Evolutionary conservation across 2,113 vertebrate species (phyloP).

Genomic region (Carettochelys insculpta): DNA sequence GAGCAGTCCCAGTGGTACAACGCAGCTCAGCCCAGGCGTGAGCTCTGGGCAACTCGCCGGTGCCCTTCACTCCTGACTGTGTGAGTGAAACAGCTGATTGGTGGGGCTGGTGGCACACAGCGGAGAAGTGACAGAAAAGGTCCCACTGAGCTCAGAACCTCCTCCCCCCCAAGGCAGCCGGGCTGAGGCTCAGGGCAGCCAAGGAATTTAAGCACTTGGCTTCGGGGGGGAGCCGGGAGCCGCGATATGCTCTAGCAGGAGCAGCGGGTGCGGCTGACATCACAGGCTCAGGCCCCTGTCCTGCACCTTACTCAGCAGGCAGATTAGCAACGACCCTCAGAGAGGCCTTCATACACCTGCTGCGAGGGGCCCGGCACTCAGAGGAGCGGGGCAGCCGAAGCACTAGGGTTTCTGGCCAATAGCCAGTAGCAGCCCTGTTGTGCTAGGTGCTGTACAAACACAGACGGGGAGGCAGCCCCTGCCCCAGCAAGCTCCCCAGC

Average conservation of each 20-base stretch:
- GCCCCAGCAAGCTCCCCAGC: neutral
- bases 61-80: too few species aligned
- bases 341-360: neutral
- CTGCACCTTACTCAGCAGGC: too few species aligned
- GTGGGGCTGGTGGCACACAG: neutral
- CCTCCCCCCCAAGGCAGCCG: neutral
- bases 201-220: neutral
- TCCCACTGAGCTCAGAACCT: neutral
- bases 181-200: neutral
- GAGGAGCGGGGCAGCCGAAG: neutral
- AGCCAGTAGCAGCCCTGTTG: neutral
- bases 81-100: neutral
- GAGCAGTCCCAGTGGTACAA: neutral
- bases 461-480: neutral
- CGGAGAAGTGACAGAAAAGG: neutral
- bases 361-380: neutral
- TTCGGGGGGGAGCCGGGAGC: neutral
- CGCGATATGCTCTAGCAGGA: neutral
- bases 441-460: neutral
- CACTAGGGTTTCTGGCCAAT: neutral
- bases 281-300: neutral
- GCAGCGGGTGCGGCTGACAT: neutral
- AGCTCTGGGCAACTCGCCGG: neutral
- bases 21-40: neutral
- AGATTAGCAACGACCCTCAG: neutral